Evolutionary conservation across 2,113 vertebrate species (phyloP).

Genomic region (Melanostigma gelatinosum): DNA sequence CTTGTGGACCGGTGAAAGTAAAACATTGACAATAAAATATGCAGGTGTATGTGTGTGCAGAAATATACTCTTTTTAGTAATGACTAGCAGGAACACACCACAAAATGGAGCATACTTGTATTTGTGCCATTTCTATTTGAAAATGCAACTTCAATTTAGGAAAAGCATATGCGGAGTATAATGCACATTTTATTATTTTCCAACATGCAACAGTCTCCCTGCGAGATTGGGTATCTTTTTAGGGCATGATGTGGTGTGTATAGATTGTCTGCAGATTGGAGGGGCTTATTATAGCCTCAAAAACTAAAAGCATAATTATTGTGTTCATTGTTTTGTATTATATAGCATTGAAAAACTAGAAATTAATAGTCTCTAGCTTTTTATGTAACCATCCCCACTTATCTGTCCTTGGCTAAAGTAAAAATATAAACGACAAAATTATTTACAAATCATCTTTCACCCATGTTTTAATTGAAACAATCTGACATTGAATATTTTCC

Average conservation of each 20-base stretch:
- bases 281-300: slow-evolving; percentile 18
- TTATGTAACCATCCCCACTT: slow-evolving; percentile 5
- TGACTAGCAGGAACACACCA: not conserved
- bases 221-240: slow-evolving; percentile 59
- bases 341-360: not conserved
- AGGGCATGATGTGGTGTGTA: slow-evolving; percentile 13
- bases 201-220: slow-evolving; percentile 40
- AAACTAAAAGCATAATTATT: not conserved
- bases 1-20: not conserved
- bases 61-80: not conserved
- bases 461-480: not conserved
- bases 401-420: not conserved
- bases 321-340: not conserved
- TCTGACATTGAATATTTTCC: slow-evolving; percentile 43
- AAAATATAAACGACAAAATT: slow-evolving; percentile 11
- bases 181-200: slow-evolving; percentile 32
- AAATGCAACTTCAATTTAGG: not conserved
- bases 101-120: not conserved
- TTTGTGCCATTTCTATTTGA: not conserved
- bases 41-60: slow-evolving; percentile 11
- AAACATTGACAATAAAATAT: slow-evolving; percentile 25
- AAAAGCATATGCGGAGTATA: not conserved
- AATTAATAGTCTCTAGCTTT: not conserved
- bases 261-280: slow-evolving; percentile 4
- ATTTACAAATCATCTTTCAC: not conserved